Conservation (phyloP, 2,113 vertebrate species). For the Ceyx cyanopectus region DNA sequence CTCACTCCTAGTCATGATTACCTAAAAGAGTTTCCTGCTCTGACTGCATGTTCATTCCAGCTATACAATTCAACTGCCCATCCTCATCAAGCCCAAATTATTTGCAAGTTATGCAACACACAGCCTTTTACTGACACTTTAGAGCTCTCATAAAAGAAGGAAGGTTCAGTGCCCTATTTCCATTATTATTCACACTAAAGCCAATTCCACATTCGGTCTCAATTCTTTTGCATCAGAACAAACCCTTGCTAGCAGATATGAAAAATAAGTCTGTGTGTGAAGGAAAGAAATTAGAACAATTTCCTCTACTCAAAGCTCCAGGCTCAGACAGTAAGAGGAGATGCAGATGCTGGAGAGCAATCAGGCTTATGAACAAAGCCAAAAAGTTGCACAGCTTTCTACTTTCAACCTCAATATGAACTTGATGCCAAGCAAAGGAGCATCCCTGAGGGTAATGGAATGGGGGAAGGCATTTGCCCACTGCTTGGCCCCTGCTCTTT, state of each 20-base stretch:
- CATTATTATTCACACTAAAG: background rate
- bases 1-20: background rate
- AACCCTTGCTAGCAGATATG: background rate
- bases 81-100: background rate
- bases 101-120: conserved; percentile 17
- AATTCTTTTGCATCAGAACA: background rate
- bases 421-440: background rate
- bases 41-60: background rate
- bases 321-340: background rate
- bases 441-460: background rate
- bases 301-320: background rate
- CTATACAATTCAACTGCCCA: background rate
- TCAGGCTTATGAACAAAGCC: background rate
- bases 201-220: background rate
- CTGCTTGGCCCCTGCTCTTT: background rate
- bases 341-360: background rate
- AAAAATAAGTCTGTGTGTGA: background rate
- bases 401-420: background rate
- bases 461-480: background rate
- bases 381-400: background rate
- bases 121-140: background rate
- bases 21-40: background rate
- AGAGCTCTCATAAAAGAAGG: background rate
- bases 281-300: background rate
- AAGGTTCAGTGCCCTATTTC: background rate